Evolutionary conservation across 2,113 vertebrate genomes (phyloP).

Genomic region (Eonycteris spelaea): DNA sequence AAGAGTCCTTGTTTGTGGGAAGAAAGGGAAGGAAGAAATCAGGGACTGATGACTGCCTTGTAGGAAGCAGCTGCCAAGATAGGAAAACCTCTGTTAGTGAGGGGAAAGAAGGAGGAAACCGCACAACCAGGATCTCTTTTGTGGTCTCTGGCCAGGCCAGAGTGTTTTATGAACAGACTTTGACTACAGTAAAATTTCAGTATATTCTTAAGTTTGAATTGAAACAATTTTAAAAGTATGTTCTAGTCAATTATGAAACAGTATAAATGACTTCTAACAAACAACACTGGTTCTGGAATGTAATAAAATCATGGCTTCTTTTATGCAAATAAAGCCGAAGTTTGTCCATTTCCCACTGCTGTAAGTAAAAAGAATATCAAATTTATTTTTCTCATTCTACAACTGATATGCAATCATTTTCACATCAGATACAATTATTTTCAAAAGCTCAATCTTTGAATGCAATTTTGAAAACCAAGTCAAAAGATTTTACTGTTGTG

Average conservation of each 20-base stretch:
- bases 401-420: slow-evolving; percentile 28
- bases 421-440: slow-evolving; percentile 42
- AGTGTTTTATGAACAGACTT: slow-evolving; percentile 32
- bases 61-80: slow-evolving; percentile 72
- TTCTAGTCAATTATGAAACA: slow-evolving; percentile 8
- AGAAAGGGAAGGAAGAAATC: slow-evolving; percentile 71
- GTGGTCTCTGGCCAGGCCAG: slow-evolving; percentile 63
- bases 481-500: slow-evolving; percentile 39
- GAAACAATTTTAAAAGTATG: slow-evolving; percentile 47
- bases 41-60: slow-evolving; percentile 43
- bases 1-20: slow-evolving; percentile 48
- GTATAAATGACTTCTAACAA: slow-evolving; percentile 43
- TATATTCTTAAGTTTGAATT: slow-evolving; percentile 46
- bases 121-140: slow-evolving; percentile 55
- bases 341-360: not conserved
- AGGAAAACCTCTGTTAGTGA: slow-evolving; percentile 59
- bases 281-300: slow-evolving; percentile 31
- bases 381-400: slow-evolving; percentile 46
- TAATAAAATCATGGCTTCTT: slow-evolving; percentile 42
- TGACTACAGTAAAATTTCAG: slow-evolving; percentile 41
- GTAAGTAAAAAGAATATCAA: slow-evolving; percentile 44
- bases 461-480: slow-evolving; percentile 61
- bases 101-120: slow-evolving; percentile 45
- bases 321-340: slow-evolving; percentile 49
- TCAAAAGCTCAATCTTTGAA: slow-evolving; percentile 55